These are phyloP conservation scores for Accipiter virgatus DNA, from an alignment of 2,113 vertebrate genomes.

Conservation along the genomic window DNA sequence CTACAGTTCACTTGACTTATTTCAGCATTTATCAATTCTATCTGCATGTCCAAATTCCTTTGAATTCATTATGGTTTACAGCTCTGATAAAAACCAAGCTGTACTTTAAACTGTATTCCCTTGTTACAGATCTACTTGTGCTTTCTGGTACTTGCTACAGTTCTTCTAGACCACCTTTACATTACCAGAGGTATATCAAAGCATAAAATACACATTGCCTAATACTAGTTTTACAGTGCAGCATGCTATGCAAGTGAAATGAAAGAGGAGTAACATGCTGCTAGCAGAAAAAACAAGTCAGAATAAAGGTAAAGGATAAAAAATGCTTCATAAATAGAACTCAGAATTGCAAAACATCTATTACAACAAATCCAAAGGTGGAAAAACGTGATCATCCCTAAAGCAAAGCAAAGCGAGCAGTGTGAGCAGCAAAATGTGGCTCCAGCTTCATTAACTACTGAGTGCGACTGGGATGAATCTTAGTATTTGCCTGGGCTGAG, in stretches of 20 bases:
- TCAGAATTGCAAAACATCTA: not conserved
- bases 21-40: not conserved
- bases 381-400: accelerated
- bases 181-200: not conserved
- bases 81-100: not conserved
- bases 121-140: not conserved
- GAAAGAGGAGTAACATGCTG: not conserved
- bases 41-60: not conserved
- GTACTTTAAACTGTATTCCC: not conserved
- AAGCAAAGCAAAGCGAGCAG: not conserved
- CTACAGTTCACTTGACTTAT: not conserved
- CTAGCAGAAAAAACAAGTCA: not conserved
- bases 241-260: not conserved
- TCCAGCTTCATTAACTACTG: not conserved
- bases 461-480: not conserved
- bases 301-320: not conserved
- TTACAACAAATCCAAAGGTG: not conserved
- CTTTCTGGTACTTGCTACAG: not conserved
- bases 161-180: not conserved
- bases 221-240: not conserved
- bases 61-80: not conserved
- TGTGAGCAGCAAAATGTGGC: not conserved
- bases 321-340: not conserved
- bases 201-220: not conserved
- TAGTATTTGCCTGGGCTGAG: not conserved